These are phyloP conservation scores for Orbicella faveolata DNA, from an alignment of 64 coral and sea anemone genomes.

Conservation along the genomic window DNA sequence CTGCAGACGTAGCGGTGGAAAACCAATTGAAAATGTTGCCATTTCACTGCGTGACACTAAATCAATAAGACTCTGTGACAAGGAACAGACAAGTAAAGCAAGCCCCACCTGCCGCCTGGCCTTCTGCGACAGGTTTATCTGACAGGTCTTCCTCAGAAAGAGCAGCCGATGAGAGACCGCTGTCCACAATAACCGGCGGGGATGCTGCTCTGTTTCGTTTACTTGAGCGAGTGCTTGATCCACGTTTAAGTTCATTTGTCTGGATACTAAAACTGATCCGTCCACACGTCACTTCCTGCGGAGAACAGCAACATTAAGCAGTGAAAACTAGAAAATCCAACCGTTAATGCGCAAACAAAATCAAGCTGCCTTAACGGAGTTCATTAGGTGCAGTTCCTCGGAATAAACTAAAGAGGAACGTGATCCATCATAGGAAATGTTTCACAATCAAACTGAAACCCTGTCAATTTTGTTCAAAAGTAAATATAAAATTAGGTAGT, in stretches of 20 bases:
- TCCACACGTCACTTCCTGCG: conserved; percentile 82
- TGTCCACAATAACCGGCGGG: conserved; percentile 57
- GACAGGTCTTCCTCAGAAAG: conserved; percentile 90
- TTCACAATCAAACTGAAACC: too few relatives aligned
- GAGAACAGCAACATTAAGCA: not conserved
- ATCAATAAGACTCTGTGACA: not conserved
- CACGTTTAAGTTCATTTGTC: conserved; percentile 66
- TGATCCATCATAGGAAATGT: too few relatives aligned
- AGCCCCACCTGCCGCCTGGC: not conserved
- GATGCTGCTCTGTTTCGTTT: conserved; percentile 69
- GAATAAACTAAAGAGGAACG: not conserved
- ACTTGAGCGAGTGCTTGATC: conserved; percentile 63
- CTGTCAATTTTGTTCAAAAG: too few relatives aligned
- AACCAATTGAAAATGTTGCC: too few relatives aligned
- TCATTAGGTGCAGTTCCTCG: not conserved
- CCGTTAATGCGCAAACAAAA: not conserved
- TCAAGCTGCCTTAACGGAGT: not conserved
- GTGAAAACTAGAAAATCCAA: not conserved
- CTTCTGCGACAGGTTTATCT: conserved; percentile 55
- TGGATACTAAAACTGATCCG: conserved; percentile 88
- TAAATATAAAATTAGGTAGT: too few relatives aligned
- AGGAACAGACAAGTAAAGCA: not conserved
- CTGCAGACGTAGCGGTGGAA: too few relatives aligned
- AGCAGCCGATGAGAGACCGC: conserved; percentile 53
- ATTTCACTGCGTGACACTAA: too few relatives aligned